Conservation (phyloP, 2,113 vertebrate genomes). For the Diglossa brunneiventris region DNA sequence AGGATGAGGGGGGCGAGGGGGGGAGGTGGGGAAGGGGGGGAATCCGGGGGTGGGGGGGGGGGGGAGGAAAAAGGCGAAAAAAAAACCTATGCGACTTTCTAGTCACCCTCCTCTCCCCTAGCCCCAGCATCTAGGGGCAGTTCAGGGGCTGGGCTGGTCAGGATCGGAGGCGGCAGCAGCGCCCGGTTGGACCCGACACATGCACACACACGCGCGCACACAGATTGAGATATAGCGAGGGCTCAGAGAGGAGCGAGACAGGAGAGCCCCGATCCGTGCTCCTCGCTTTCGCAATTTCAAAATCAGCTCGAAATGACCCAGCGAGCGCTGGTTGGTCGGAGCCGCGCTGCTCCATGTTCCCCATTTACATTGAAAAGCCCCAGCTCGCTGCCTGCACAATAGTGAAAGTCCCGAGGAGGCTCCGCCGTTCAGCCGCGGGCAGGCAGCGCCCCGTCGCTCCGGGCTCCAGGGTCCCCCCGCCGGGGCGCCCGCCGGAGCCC, state of each 20-base stretch:
- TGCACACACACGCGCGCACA: neutral
- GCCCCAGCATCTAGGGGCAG: neutral
- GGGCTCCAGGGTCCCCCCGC: neutral
- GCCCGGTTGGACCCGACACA: constrained; percentile 9
- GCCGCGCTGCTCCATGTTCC: constrained; percentile 25
- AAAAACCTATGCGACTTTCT: neutral
- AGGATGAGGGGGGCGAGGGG: neutral
- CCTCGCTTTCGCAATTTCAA: constrained; percentile 43
- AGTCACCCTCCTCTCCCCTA: neutral
- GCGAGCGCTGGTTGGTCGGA: constrained; percentile 36
- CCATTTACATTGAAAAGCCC: constrained; percentile 46
- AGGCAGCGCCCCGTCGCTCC: neutral
- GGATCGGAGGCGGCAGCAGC: constrained; percentile 22
- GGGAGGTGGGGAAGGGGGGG: neutral
- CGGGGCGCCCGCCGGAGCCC: neutral
- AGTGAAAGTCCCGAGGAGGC: constrained; percentile 6
- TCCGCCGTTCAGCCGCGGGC: neutral
- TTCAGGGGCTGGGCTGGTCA: constrained; percentile 36
- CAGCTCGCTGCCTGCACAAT: constrained; percentile 31
- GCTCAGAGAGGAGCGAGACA: neutral
- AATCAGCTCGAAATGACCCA: constrained; percentile 33
- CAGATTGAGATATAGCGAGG: neutral
- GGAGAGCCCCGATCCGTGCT: neutral
- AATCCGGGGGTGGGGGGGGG: neutral
- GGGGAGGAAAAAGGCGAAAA: neutral